phyloP scores from a whole-genome alignment of 2,888 invertebrate genomes.

The Strigamia transsilvanica region DNA sequence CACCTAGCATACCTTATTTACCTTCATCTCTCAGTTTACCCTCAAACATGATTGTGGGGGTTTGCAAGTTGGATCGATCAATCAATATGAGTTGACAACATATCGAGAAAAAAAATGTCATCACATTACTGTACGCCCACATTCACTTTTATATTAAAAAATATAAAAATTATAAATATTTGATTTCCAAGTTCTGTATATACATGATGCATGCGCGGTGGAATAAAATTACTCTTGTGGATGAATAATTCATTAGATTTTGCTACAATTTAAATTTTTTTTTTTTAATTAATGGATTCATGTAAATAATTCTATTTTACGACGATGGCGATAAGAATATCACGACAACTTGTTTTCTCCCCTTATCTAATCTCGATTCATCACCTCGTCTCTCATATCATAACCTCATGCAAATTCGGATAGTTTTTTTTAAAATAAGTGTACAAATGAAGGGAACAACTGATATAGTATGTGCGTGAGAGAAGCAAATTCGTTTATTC shows the following conservation, averaged over 20 bases:
- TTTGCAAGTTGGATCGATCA: constrained; percentile 33
- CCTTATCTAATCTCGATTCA: constrained; percentile 42
- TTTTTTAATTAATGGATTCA: constrained; percentile 21
- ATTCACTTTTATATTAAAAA: no score
- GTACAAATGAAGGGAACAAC: constrained; percentile 21
- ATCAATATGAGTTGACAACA: constrained; percentile 47
- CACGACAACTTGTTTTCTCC: constrained; percentile 11
- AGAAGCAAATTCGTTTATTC: constrained; percentile 34
- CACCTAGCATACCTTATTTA: constrained; percentile 31
- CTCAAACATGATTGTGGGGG: constrained; percentile 39
- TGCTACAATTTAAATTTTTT: background rate
- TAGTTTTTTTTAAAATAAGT: background rate
- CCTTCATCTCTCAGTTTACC: constrained; percentile 17
- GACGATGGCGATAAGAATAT: background rate
- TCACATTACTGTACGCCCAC: background rate
- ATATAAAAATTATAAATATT: background rate
- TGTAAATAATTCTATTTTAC: constrained; percentile 24
- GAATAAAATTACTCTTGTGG: background rate
- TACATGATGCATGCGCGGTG: background rate
- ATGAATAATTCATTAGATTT: constrained; percentile 18
- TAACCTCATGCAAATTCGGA: background rate
- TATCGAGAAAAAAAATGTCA: constrained; percentile 34
- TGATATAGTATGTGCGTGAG: constrained; percentile 19
- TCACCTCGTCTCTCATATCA: constrained; percentile 26
- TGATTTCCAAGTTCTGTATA: background rate